Evolutionary conservation across 2,113 vertebrate genomes (phyloP).

Genomic region (Helogale parvula): DNA sequence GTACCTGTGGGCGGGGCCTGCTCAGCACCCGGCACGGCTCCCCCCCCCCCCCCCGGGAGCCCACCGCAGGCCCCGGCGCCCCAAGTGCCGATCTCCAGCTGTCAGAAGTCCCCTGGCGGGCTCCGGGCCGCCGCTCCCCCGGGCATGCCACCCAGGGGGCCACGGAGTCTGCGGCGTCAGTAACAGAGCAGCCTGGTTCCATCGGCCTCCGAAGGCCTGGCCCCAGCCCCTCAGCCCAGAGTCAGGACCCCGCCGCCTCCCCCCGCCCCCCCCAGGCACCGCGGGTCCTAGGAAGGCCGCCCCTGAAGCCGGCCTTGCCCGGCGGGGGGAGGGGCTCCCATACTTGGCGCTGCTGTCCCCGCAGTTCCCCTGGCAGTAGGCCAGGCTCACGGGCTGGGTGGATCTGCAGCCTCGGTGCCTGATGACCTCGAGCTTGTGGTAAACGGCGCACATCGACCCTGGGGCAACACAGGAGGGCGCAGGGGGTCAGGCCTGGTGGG

Average conservation of each 20-base stretch:
- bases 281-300: neutral
- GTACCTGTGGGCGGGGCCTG: conserved; percentile 78
- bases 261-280: neutral
- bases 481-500: rapidly evolving
- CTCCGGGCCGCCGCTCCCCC: too few relatives aligned
- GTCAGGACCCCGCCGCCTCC: neutral
- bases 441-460: neutral
- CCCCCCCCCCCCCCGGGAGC: rapidly evolving
- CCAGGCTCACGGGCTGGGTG: conserved; percentile 70
- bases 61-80: too few relatives aligned
- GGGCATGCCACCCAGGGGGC: rapidly evolving
- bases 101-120: rapidly evolving
- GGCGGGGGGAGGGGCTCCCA: neutral
- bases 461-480: neutral
- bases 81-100: rapidly evolving
- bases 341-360: conserved; percentile 81
- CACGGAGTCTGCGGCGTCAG: rapidly evolving
- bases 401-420: conserved; percentile 76
- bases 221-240: too few relatives aligned
- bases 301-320: neutral
- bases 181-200: rapidly evolving
- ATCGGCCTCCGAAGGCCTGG: neutral
- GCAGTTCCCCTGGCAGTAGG: conserved; percentile 85
- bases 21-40: neutral
- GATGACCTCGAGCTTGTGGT: conserved; percentile 60